Evolutionary conservation across 2,888 invertebrate species (phyloP).

Genomic region (Macropis europaea): DNA sequence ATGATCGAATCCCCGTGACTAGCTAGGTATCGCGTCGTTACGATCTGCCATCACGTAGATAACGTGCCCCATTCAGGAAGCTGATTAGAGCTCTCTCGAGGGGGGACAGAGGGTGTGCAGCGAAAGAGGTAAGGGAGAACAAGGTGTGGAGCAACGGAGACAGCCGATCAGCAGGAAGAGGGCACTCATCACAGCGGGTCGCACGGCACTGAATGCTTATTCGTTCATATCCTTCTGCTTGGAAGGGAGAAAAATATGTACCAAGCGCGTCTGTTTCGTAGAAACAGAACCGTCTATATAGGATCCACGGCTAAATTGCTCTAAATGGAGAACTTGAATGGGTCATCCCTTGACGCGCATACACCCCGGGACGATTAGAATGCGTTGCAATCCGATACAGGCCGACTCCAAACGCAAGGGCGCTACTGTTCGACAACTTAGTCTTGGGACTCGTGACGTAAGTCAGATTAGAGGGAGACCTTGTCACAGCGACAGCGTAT

Average conservation of each 20-base stretch:
- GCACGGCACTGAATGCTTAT: slow-evolving; percentile 65
- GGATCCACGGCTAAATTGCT: slow-evolving; percentile 35
- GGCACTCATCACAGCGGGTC: slow-evolving; percentile 71
- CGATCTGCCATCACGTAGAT: slow-evolving; percentile 74
- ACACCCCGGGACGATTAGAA: not conserved
- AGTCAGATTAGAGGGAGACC: too few species aligned
- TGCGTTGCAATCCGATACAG: too few species aligned
- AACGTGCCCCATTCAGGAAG: slow-evolving; percentile 76
- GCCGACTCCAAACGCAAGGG: too few species aligned
- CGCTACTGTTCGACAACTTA: too few species aligned
- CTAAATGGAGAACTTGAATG: slow-evolving; percentile 22
- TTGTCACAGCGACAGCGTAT: too few species aligned
- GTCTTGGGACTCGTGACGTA: too few species aligned
- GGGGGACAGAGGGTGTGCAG: slow-evolving; percentile 60
- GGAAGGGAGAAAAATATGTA: slow-evolving; percentile 60
- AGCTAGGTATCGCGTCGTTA: slow-evolving; percentile 70
- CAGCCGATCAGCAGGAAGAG: slow-evolving; percentile 71
- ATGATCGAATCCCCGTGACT: slow-evolving; percentile 55
- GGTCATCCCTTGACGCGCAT: slow-evolving; percentile 30
- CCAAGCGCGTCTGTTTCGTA: slow-evolving; percentile 42
- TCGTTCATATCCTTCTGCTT: too few species aligned
- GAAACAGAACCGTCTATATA: slow-evolving; percentile 42
- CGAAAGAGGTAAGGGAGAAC: slow-evolving; percentile 67
- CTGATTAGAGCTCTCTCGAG: slow-evolving; percentile 71
- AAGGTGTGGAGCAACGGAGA: slow-evolving; percentile 41